These are phyloP conservation scores for Caretta caretta DNA, from an alignment of 2,113 vertebrate species.

Conservation along the genomic window DNA sequence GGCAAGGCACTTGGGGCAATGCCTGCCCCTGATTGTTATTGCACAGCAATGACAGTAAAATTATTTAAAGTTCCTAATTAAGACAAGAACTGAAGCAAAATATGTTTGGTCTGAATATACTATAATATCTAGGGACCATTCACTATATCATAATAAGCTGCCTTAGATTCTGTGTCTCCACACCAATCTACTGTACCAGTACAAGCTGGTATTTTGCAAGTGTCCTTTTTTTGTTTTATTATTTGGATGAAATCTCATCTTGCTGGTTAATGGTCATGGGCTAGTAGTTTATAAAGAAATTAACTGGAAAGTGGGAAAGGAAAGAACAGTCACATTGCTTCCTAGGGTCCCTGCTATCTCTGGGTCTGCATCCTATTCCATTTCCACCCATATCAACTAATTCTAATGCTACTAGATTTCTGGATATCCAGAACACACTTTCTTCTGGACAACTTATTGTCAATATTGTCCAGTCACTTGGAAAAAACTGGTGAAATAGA, in stretches of 20 bases:
- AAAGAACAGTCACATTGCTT: background rate
- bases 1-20: conserved; percentile 35
- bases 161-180: background rate
- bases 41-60: conserved; percentile 50
- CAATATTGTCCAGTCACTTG: conserved; percentile 11
- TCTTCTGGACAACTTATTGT: conserved; percentile 22
- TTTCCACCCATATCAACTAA: background rate
- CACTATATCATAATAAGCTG: conserved; percentile 38
- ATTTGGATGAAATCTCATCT: background rate
- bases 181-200: background rate
- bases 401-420: background rate
- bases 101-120: conserved; percentile 43
- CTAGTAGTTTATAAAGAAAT: conserved; percentile 21
- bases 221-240: conserved; percentile 8
- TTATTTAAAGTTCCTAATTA: conserved; percentile 66
- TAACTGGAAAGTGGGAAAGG: background rate
- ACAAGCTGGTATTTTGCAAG: background rate
- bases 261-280: background rate
- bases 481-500: conserved; percentile 16
- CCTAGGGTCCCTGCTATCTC: background rate
- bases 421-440: background rate
- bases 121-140: conserved; percentile 26
- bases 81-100: conserved; percentile 53
- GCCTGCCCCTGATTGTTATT: conserved; percentile 19
- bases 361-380: background rate